Conservation (phyloP, 2,888 invertebrate genomes). For the Ametastegia equiseti region DNA sequence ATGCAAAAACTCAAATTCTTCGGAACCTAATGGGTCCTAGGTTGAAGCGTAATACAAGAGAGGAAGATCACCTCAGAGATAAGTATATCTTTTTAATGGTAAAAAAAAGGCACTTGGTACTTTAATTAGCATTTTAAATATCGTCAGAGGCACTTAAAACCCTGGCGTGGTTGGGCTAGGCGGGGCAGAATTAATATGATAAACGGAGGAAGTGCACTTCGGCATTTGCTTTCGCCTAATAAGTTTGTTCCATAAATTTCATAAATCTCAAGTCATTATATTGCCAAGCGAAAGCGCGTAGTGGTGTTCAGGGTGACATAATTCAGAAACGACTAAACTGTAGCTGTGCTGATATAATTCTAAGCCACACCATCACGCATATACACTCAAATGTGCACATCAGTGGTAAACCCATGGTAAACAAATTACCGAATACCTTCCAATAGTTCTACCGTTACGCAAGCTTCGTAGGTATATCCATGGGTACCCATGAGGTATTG, state of each 20-base stretch:
- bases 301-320: neutral
- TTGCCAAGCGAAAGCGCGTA: neutral
- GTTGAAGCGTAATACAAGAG: neutral
- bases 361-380: neutral
- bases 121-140: slow-evolving; percentile 39
- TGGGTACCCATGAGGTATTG: neutral
- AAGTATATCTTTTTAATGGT: slow-evolving; percentile 26
- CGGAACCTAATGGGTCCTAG: neutral
- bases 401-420: neutral
- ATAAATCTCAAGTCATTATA: slow-evolving; percentile 4
- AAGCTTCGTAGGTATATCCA: too few species aligned
- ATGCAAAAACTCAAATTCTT: neutral
- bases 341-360: neutral
- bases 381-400: too few species aligned
- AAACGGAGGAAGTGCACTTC: slow-evolving; percentile 23
- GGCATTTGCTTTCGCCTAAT: slow-evolving; percentile 12
- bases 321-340: neutral
- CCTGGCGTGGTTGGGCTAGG: neutral
- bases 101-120: slow-evolving; percentile 2
- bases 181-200: slow-evolving; percentile 33
- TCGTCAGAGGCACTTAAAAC: slow-evolving; percentile 1
- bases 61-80: slow-evolving; percentile 5
- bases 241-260: slow-evolving; percentile 11
- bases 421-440: neutral
- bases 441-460: too few species aligned